Evolutionary conservation across 2,888 invertebrate genomes (phyloP).

Genomic region (Mimachlamys varia): DNA sequence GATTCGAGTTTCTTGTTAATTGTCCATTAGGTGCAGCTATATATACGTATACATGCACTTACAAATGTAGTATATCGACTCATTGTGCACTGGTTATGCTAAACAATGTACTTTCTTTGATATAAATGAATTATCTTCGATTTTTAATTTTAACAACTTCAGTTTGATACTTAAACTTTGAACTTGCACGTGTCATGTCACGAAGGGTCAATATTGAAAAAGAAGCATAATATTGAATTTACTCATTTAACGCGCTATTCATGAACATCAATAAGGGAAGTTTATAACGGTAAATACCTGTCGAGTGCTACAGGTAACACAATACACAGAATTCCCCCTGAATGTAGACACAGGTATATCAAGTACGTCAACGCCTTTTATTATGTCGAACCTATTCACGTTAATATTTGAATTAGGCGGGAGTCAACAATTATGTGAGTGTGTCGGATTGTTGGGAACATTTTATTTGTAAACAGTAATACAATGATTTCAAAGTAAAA

Average conservation of each 20-base stretch:
- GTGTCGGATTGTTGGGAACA: background rate
- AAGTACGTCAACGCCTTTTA: background rate
- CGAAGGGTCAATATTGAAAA: no score
- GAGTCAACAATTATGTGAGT: background rate
- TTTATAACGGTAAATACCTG: background rate
- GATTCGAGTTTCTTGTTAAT: no score
- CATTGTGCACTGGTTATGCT: no score
- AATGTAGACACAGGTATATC: background rate
- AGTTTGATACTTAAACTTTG: no score
- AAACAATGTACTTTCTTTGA: no score
- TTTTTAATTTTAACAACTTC: no score
- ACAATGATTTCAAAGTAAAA: background rate
- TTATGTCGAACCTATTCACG: background rate
- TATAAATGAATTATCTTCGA: no score
- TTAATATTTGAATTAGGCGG: background rate
- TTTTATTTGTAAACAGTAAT: background rate
- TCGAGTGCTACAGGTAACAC: background rate
- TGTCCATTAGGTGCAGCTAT: no score
- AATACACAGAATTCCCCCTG: background rate
- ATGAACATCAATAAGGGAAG: background rate
- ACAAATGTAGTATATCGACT: no score
- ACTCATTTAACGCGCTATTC: background rate
- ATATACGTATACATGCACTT: no score
- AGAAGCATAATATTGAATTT: background rate
- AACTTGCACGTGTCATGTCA: no score